phyloP scores from a whole-genome alignment of 2,797 vertebrate species.

The Paedocypris micromegethes region DNA sequence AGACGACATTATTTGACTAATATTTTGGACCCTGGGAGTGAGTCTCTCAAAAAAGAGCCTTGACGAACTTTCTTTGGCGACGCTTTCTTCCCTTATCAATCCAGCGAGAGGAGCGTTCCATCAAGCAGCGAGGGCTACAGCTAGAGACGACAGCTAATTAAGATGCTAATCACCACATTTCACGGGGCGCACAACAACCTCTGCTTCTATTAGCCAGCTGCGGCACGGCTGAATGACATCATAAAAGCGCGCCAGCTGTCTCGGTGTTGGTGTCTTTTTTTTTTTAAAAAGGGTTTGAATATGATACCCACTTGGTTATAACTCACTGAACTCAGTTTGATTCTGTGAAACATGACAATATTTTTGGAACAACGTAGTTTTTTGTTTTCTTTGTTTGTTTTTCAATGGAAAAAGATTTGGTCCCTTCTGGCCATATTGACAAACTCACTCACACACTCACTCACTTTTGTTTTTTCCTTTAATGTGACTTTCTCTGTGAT shows the following conservation, averaged over 20 bases:
- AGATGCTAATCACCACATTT: slow-evolving; percentile 65
- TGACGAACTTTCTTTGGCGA: slow-evolving; percentile 33
- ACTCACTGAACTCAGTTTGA: too few relatives aligned
- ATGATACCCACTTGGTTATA: too few relatives aligned
- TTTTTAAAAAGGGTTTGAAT: too few relatives aligned
- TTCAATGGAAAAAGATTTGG: too few relatives aligned
- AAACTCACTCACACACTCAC: too few relatives aligned
- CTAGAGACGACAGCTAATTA: slow-evolving; percentile 66
- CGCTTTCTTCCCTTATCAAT: slow-evolving; percentile 48
- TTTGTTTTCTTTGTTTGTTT: too few relatives aligned
- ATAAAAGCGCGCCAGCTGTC: slow-evolving; percentile 21
- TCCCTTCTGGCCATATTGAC: too few relatives aligned
- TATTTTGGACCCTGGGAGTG: slow-evolving; percentile 13
- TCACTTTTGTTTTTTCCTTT: too few relatives aligned
- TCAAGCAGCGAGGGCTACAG: slow-evolving; percentile 56
- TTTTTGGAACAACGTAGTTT: too few relatives aligned
- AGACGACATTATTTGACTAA: slow-evolving; percentile 26
- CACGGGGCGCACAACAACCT: slow-evolving; percentile 54
- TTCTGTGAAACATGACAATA: too few relatives aligned
- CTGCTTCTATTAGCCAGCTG: slow-evolving; percentile 51
- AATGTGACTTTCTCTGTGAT: too few relatives aligned
- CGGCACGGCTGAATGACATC: slow-evolving; percentile 48
- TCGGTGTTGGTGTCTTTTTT: too few relatives aligned
- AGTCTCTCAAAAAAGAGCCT: slow-evolving; percentile 20
- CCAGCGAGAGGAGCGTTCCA: slow-evolving; percentile 59